phyloP scores from a whole-genome alignment of 2,797 vertebrate genomes.

The Sebastes iracundus region DNA sequence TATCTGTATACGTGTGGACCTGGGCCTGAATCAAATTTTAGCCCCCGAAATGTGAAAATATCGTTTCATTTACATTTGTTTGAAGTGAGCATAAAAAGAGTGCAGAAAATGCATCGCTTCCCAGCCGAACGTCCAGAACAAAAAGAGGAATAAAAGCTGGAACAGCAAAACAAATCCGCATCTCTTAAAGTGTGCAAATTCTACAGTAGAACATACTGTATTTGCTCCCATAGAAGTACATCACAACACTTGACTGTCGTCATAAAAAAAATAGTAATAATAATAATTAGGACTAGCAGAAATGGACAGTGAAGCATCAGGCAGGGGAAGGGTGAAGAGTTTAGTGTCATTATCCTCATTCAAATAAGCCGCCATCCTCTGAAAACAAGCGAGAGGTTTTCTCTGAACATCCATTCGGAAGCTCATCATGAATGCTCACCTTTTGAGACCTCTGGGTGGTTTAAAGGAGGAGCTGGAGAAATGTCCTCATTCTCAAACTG shows the following conservation, averaged over 20 bases:
- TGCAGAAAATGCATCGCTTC: not conserved
- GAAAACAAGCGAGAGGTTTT: not conserved
- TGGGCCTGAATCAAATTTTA: not conserved
- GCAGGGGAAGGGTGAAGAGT: not conserved
- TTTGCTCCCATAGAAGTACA: not conserved
- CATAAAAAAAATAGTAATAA: not conserved
- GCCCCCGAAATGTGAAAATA: not conserved
- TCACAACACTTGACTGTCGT: not conserved
- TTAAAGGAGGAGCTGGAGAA: constrained; percentile 14
- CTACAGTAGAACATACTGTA: not conserved
- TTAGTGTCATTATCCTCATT: not conserved
- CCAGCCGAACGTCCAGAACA: not conserved
- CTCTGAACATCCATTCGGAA: constrained; percentile 12
- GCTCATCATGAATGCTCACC: constrained; percentile 18
- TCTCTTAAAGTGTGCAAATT: not conserved
- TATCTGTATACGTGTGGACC: too few species aligned
- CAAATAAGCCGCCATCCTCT: not conserved
- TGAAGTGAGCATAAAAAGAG: not conserved
- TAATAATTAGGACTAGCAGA: not conserved
- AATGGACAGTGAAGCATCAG: not conserved
- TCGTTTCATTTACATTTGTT: not conserved
- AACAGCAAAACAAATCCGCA: not conserved
- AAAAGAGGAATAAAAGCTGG: not conserved
- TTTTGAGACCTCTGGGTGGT: constrained; percentile 14
- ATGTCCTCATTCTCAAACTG: constrained; percentile 34